A percentile compares a stretch with the other conserved stretches of the same genome.
These are phyloP conservation scores for Ploceus nigricollis DNA, from an alignment of 2,113 vertebrate genomes.

Conservation along the genomic window DNA sequence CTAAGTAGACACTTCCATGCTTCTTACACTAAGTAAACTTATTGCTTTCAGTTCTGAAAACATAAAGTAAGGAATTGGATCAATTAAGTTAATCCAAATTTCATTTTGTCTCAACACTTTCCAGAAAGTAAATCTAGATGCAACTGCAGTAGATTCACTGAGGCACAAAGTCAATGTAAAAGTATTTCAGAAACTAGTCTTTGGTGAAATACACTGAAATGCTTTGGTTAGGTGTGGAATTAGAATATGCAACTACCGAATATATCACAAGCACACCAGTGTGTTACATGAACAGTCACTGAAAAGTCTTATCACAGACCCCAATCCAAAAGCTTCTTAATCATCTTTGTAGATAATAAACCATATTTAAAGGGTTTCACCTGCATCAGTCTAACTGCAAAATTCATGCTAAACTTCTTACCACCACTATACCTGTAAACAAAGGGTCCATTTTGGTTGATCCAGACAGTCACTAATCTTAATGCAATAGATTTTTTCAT, in stretches of 20 bases:
- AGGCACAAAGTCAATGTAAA: not conserved
- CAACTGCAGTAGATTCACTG: not conserved
- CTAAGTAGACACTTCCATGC: not conserved
- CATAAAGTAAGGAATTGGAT: not conserved
- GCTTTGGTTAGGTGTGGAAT: not conserved
- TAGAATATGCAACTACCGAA: not conserved
- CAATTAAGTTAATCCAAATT: not conserved
- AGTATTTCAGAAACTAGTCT: not conserved
- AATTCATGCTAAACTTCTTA: not conserved
- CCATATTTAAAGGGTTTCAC: not conserved
- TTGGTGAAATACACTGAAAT: not conserved
- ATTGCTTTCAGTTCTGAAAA: not conserved
- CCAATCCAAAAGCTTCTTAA: not conserved
- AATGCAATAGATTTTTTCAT: slow-evolving; percentile 92
- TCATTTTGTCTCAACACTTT: not conserved
- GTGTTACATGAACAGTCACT: not conserved
- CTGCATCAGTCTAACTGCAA: not conserved
- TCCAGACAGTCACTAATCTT: slow-evolving; percentile 81
- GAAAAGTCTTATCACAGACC: not conserved
- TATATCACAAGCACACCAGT: not conserved
- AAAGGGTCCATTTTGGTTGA: slow-evolving; percentile 82
- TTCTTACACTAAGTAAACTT: not conserved
- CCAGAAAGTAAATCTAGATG: not conserved
- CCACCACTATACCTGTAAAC: slow-evolving; percentile 82
- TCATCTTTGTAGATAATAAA: not conserved